Evolutionary conservation across 2,888 invertebrate genomes (phyloP).

Genomic region (Caradrina clavipalpis): DNA sequence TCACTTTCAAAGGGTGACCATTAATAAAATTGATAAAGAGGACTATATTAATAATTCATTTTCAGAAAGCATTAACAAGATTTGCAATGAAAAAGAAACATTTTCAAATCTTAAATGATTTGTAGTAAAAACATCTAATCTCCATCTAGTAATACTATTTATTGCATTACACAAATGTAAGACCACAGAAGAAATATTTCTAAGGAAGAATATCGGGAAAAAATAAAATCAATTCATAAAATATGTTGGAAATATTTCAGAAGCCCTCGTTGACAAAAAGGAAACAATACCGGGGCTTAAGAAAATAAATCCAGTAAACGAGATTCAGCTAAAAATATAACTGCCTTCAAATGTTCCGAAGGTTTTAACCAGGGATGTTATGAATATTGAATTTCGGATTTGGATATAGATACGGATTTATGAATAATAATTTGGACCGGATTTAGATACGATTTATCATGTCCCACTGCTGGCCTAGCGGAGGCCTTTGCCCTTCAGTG

Average conservation of each 20-base stretch:
- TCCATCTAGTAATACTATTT: not conserved
- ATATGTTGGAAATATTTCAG: conserved; percentile 6
- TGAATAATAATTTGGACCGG: too few relatives aligned
- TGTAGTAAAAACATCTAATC: too few relatives aligned
- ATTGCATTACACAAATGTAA: not conserved
- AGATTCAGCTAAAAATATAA: conserved; percentile 22
- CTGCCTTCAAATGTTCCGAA: conserved; percentile 13
- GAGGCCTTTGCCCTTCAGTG: too few relatives aligned
- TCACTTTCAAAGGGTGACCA: too few relatives aligned
- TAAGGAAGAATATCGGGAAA: not conserved
- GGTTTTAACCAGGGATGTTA: not conserved
- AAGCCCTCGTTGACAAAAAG: not conserved
- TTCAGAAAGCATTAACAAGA: not conserved
- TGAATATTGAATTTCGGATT: too few relatives aligned
- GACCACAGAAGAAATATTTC: not conserved
- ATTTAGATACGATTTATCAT: too few relatives aligned
- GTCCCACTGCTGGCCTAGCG: too few relatives aligned
- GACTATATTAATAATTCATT: not conserved
- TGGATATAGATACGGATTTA: too few relatives aligned
- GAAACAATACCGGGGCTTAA: conserved; percentile 6
- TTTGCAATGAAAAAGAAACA: not conserved
- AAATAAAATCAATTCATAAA: conserved; percentile 9
- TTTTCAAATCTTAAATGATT: too few relatives aligned
- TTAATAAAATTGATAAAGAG: too few relatives aligned
- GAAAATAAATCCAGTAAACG: conserved; percentile 7